phyloP scores from a whole-genome alignment of 2,113 vertebrate species.

The Ceuthmochares aereus region DNA sequence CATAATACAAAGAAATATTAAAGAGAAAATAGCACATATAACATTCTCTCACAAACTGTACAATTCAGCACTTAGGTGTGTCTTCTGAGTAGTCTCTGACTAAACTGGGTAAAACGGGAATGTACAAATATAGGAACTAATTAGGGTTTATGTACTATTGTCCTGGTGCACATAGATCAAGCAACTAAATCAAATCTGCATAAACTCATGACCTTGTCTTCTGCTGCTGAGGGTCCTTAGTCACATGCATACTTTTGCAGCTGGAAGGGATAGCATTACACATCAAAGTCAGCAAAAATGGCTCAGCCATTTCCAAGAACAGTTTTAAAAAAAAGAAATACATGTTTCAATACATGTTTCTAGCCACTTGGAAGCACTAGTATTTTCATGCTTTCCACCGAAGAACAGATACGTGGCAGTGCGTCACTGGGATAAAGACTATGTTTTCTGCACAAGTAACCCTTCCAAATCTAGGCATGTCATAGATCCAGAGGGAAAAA shows the following conservation, averaged over 20 bases:
- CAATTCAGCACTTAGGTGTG: background rate
- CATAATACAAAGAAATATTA: background rate
- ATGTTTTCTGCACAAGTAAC: background rate
- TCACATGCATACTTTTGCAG: background rate
- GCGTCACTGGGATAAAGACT: background rate
- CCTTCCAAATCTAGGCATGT: background rate
- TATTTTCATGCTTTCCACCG: slow-evolving; percentile 15
- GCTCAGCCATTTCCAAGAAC: slow-evolving; percentile 31
- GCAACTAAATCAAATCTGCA: background rate
- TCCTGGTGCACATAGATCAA: background rate
- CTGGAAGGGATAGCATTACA: slow-evolving; percentile 2
- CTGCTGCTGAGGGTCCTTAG: background rate
- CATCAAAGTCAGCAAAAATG: slow-evolving; percentile 40
- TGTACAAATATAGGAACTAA: slow-evolving; percentile 14
- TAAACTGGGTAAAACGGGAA: background rate
- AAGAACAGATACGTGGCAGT: background rate
- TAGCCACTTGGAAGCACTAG: slow-evolving; percentile 5
- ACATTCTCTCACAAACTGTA: background rate
- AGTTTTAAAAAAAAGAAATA: background rate
- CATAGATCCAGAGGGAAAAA: background rate
- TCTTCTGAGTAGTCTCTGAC: background rate
- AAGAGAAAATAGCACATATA: background rate
- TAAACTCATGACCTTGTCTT: background rate
- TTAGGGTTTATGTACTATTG: background rate
- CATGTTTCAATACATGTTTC: background rate